Evolutionary conservation across 2,888 invertebrate genomes (phyloP).

Genomic region (Leucophenga montana): DNA sequence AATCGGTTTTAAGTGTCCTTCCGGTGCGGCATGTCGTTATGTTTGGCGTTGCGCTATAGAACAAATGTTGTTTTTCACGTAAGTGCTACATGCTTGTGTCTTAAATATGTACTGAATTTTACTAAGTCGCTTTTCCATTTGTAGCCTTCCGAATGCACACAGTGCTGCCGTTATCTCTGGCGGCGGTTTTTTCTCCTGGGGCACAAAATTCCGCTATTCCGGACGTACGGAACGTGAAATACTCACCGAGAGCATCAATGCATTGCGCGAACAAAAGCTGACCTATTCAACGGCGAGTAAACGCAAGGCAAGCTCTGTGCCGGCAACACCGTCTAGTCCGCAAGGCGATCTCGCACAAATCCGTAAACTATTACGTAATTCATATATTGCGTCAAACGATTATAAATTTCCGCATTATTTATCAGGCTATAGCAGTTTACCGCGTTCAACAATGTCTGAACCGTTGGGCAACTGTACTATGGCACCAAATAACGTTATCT

Average conservation of each 20-base stretch:
- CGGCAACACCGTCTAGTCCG: conserved; percentile 89
- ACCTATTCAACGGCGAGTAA: conserved; percentile 77
- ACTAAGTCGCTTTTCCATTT: neutral
- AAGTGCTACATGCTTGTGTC: conserved; percentile 73
- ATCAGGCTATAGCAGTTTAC: conserved; percentile 87
- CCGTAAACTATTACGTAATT: conserved; percentile 71
- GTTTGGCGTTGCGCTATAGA: conserved; percentile 98
- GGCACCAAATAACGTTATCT: conserved; percentile 72
- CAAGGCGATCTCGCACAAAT: conserved; percentile 76
- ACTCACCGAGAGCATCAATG: conserved; percentile 84
- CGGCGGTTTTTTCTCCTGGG: conserved; percentile 93
- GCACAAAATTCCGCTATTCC: conserved; percentile 93
- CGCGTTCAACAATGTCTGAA: conserved; percentile 87
- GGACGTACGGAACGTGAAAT: conserved; percentile 95
- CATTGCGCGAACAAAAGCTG: conserved; percentile 78
- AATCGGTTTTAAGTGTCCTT: conserved; percentile 95
- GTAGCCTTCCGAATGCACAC: conserved; percentile 87
- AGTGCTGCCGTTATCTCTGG: conserved; percentile 92
- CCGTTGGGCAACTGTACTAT: conserved; percentile 75
- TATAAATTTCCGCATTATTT: conserved; percentile 44
- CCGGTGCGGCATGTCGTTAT: conserved; percentile 92
- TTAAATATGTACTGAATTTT: neutral
- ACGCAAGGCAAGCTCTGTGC: conserved; percentile 89
- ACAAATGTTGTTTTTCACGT: conserved; percentile 99
- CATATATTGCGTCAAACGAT: conserved; percentile 49